Evolutionary conservation across 2,888 invertebrate genomes (phyloP).

Genomic region (Scaptomyza cyrtandrae): DNA sequence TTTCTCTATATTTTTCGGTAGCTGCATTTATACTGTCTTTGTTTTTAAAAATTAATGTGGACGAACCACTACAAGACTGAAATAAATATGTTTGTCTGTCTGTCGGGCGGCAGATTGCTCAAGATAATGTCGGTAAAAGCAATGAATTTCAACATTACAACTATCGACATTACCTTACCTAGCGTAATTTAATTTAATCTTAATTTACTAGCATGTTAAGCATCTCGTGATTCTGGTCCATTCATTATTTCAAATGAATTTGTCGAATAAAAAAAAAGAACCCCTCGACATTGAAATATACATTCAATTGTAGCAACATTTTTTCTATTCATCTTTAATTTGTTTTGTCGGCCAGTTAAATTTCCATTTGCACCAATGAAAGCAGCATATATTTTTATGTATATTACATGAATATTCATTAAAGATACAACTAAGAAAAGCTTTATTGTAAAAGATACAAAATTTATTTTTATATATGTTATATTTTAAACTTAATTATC

Average conservation of each 20-base stretch:
- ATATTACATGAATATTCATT: not conserved
- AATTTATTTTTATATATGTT: not conserved
- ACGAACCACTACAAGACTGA: constrained; percentile 35
- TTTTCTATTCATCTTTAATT: constrained; percentile 19
- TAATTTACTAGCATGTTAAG: no score
- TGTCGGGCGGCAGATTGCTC: no score
- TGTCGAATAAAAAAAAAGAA: not conserved
- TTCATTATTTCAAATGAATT: not conserved
- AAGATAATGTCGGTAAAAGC: no score
- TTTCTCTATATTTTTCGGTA: constrained; percentile 16
- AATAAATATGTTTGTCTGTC: no score
- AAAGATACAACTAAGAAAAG: not conserved
- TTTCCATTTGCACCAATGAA: not conserved
- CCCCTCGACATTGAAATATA: not conserved
- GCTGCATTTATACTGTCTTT: constrained; percentile 67
- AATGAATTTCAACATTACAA: not conserved
- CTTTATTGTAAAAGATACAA: not conserved
- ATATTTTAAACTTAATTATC: not conserved
- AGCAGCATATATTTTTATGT: constrained; percentile 10
- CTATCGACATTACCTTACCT: not conserved
- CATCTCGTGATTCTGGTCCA: not conserved
- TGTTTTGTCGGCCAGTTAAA: constrained; percentile 1
- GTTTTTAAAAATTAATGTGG: constrained; percentile 58
- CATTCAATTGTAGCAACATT: not conserved
- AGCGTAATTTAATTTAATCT: not conserved